Conservation (phyloP, 2,888 invertebrate genomes). For the Yponomeuta plumbellus region DNA sequence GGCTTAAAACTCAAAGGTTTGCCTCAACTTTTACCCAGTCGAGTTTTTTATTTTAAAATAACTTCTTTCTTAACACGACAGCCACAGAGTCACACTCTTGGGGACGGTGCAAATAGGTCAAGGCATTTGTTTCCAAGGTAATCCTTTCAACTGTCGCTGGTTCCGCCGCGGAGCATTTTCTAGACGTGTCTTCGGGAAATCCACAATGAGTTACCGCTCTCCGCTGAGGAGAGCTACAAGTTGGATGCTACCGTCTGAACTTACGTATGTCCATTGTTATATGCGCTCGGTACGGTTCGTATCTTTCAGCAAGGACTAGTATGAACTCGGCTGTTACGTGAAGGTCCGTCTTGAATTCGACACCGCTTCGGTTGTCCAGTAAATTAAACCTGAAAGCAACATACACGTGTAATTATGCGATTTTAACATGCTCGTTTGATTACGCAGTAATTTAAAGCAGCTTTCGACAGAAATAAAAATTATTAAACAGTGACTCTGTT, state of each 20-base stretch:
- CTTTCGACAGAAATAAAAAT: too few relatives aligned
- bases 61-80: neutral
- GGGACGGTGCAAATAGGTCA: constrained; percentile 1
- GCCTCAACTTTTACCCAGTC: too few relatives aligned
- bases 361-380: constrained; percentile 45
- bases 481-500: too few relatives aligned
- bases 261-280: constrained; percentile 67
- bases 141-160: constrained; percentile 13
- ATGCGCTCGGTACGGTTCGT: constrained; percentile 42
- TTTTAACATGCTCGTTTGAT: too few relatives aligned
- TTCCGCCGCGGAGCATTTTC: neutral
- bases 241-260: constrained; percentile 26
- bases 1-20: too few relatives aligned
- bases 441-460: too few relatives aligned
- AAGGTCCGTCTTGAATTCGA: constrained; percentile 52
- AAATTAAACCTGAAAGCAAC: constrained; percentile 46
- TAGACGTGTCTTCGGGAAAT: constrained; percentile 8
- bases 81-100: constrained; percentile 1
- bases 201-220: constrained; percentile 10
- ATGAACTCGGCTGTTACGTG: constrained; percentile 57
- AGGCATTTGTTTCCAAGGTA: constrained; percentile 12
- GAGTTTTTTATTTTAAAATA: too few relatives aligned
- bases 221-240: constrained; percentile 2
- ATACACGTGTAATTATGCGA: too few relatives aligned
- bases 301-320: constrained; percentile 41